Conservation (phyloP, 2,888 invertebrate species). For the Thumatha senex region DNA sequence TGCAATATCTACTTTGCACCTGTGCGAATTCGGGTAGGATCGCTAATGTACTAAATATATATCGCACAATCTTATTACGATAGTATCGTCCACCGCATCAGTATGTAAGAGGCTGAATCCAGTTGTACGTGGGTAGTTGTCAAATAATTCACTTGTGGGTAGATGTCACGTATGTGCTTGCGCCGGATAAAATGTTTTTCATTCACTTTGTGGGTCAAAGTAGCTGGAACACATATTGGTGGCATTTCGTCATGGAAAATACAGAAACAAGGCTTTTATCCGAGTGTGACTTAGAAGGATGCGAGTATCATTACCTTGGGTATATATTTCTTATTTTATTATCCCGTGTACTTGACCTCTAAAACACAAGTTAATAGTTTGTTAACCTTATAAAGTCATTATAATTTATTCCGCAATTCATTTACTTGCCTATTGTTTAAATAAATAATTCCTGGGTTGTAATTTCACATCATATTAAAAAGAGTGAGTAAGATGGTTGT, state of each 20-base stretch:
- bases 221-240: constrained; percentile 7
- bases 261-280: constrained; percentile 16
- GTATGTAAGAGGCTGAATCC: too few relatives aligned
- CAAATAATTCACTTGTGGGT: background rate
- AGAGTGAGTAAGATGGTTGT: background rate
- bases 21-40: too few relatives aligned
- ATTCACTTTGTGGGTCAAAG: background rate
- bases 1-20: too few relatives aligned
- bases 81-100: too few relatives aligned
- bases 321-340: background rate
- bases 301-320: constrained; percentile 15
- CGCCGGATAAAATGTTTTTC: background rate
- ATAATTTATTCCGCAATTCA: background rate
- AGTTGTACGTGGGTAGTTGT: background rate
- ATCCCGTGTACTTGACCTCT: background rate
- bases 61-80: too few relatives aligned
- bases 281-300: constrained; percentile 38
- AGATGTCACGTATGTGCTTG: background rate
- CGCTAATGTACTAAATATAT: too few relatives aligned
- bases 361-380: background rate
- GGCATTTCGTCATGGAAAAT: constrained; percentile 13
- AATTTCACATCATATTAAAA: background rate
- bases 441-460: background rate
- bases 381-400: background rate
- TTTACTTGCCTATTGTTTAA: background rate